Conservation (phyloP, 2,113 vertebrate genomes). For the Pseudopipra pipra region DNA sequence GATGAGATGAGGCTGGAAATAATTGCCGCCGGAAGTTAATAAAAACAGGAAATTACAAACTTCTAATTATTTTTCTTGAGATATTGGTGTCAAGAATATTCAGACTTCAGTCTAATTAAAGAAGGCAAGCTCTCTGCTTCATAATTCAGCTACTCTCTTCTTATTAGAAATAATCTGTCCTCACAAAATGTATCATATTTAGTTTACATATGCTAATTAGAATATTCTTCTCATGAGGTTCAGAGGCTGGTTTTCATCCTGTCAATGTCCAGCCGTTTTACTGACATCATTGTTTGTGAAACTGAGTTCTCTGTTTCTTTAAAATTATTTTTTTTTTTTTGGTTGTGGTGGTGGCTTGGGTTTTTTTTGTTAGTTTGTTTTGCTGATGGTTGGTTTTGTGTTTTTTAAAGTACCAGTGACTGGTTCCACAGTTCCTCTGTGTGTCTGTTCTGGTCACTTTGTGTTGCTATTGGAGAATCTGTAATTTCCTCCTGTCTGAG, state of each 20-base stretch:
- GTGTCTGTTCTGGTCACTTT: fast-evolving
- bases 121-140: neutral
- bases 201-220: neutral
- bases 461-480: neutral
- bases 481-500: neutral
- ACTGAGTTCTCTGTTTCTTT: neutral
- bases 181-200: neutral
- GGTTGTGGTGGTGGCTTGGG: neutral
- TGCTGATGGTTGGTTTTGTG: neutral
- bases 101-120: neutral
- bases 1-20: neutral
- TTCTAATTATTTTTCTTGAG: neutral
- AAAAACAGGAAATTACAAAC: neutral
- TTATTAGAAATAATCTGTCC: neutral
- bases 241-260: neutral
- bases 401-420: fast-evolving
- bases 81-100: neutral
- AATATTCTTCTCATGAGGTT: neutral
- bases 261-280: fast-evolving
- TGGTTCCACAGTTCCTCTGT: neutral
- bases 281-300: neutral
- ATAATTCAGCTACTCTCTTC: neutral
- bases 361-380: neutral
- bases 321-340: neutral
- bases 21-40: neutral